Conservation (phyloP, 2,888 invertebrate species). For the Caenorhabditis parvicauda region DNA sequence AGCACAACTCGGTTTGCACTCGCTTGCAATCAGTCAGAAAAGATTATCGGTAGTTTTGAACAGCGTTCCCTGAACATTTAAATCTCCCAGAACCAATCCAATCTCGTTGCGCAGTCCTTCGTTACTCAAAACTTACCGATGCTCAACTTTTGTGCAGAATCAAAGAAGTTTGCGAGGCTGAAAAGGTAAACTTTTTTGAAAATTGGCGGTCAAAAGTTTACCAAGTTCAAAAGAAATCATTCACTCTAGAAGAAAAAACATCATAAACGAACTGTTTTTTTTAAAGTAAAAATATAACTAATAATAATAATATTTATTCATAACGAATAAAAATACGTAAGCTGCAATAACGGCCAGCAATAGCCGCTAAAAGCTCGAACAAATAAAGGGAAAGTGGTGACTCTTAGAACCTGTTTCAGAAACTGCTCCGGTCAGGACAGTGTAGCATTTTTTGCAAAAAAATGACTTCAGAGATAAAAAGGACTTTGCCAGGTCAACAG, state of each 20-base stretch:
- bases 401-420: no score
- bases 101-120: constrained; percentile 91
- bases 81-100: constrained; percentile 88
- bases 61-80: background rate
- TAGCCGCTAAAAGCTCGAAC: no score
- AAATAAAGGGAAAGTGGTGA: no score
- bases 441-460: no score
- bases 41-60: constrained; percentile 75
- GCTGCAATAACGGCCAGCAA: no score
- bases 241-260: no score
- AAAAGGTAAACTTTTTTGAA: constrained; percentile 23
- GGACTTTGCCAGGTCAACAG: no score
- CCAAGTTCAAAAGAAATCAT: no score
- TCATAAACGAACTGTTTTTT: no score
- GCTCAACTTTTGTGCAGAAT: constrained; percentile 83
- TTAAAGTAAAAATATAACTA: background rate
- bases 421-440: no score
- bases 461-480: no score
- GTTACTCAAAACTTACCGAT: constrained; percentile 86
- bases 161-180: constrained; percentile 69
- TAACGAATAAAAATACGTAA: no score
- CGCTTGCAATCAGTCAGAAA: constrained; percentile 96
- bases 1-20: constrained; percentile 94
- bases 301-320: background rate
- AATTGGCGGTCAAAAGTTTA: background rate